These are phyloP conservation scores for Eilema depressum DNA, from an alignment of 2,888 invertebrate species.

Conservation along the genomic window DNA sequence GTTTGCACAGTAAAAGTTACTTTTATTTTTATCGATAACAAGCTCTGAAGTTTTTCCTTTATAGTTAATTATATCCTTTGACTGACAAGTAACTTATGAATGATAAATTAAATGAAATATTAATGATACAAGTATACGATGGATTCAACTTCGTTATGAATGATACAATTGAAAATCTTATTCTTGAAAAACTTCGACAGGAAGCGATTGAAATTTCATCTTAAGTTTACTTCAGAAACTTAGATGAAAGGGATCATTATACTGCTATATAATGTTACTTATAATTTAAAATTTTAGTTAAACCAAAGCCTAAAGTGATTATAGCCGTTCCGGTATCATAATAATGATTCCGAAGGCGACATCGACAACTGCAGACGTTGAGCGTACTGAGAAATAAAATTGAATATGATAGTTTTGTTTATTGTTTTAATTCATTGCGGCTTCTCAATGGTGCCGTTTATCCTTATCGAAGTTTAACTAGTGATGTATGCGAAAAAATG, in stretches of 20 bases:
- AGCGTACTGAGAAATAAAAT: too few species aligned
- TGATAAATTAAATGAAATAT: not conserved
- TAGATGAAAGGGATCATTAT: not conserved
- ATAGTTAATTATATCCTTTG: not conserved
- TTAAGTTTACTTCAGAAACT: not conserved
- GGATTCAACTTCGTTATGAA: constrained; percentile 1
- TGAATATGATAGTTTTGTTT: too few species aligned
- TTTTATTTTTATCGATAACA: not conserved
- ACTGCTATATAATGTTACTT: not conserved
- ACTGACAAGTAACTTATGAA: not conserved
- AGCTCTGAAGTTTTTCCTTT: not conserved
- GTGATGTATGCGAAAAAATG: too few species aligned
- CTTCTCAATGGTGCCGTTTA: too few species aligned
- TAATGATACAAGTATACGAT: constrained; percentile 1
- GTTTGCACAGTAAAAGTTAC: not conserved
- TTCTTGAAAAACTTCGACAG: not conserved
- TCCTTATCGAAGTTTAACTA: too few species aligned
- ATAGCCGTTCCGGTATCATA: too few species aligned
- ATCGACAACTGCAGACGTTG: too few species aligned
- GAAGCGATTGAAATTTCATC: not conserved
- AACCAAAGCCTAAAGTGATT: too few species aligned
- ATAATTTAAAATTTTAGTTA: not conserved
- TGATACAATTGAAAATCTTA: not conserved
- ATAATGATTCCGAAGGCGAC: too few species aligned
- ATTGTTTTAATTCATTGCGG: too few species aligned